phyloP scores from a whole-genome alignment of 2,113 vertebrate genomes.

The Narcine bancroftii region DNA sequence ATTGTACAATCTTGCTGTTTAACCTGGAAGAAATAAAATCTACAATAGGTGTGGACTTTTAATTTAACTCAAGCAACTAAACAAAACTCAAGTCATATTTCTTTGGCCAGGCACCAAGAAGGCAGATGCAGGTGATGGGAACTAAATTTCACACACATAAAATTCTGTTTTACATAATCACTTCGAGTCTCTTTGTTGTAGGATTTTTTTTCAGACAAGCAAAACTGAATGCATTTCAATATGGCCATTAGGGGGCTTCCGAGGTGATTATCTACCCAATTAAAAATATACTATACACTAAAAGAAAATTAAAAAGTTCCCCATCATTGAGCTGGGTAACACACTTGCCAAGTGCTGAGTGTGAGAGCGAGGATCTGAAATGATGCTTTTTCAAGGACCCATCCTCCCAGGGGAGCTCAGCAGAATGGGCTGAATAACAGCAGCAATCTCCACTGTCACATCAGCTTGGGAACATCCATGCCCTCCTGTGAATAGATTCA shows the following conservation, averaged over 20 bases:
- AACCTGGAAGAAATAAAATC: background rate
- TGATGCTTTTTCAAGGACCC: fast-evolving
- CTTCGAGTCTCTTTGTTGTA: conserved; percentile 11
- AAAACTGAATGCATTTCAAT: conserved; percentile 32
- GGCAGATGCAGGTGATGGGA: conserved; percentile 47
- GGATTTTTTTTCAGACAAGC: conserved; percentile 27
- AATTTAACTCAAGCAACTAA: background rate
- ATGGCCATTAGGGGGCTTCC: background rate
- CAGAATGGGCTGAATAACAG: background rate
- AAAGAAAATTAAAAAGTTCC: conserved; percentile 34
- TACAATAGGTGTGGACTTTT: conserved; percentile 19
- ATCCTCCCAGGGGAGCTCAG: fast-evolving
- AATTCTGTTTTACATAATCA: conserved; percentile 37
- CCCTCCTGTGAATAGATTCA: conserved; percentile 27
- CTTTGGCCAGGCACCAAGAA: conserved; percentile 44
- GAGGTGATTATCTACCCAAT: conserved; percentile 25
- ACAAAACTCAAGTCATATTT: conserved; percentile 42
- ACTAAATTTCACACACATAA: conserved; percentile 32
- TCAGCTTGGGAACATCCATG: conserved; percentile 38
- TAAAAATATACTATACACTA: conserved; percentile 26
- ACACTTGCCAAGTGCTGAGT: conserved; percentile 22
- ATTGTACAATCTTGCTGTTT: conserved; percentile 45
- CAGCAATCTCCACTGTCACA: fast-evolving
- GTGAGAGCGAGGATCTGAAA: background rate
- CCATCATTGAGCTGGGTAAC: conserved; percentile 26